Evolutionary conservation across 2,797 vertebrate genomes (phyloP), one percentile per base, ranked within the genome.

Genomic region (Zenarchopterus dispar): DNA sequence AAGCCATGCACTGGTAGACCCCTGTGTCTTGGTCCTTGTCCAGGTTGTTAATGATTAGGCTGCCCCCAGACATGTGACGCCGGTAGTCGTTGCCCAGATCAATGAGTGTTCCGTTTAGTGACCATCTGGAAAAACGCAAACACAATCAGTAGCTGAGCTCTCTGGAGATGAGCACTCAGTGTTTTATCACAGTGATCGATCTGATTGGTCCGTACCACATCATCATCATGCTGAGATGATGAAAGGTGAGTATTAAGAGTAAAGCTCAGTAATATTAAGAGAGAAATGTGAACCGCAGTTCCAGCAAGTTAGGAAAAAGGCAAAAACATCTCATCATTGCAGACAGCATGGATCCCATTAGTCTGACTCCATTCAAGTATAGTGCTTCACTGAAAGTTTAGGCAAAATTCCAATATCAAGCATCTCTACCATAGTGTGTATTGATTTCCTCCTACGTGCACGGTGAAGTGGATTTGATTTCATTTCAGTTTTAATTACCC

Each of bases 51-150:
- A 96, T 93, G 88, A 95, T 92, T 77, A 96, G 93, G 89, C 87
- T 94, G 77, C 94, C 94, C 81, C 91, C 91, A 75, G 87, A 93
- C 92, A 94, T 75, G 80, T 82, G 92, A 90, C 93, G 94, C 84
- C 91, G 93, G 86, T 93, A 92, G 85, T 94, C 92, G 87, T 88
- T 84, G 77, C 77, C 91, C 72, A 90, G 91, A 91, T 95, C 93
- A 84, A 96, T 93, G 81, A 92, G 76, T 55, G 95, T 95, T 84
- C 94, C 95, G 80, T 96, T 96, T 89, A 95, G 93, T 82, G 93
- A 94, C 95, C 95, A 96, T 90, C 95, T 96, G 92, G 67, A 91
- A 90, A 93, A 92, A 94, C 62, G 87, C 93, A 94, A 93, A 94
- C 92, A 94, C 92, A 94, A 93, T 94, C 92, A 94, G 90, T 67